These are phyloP conservation scores for Ceyx erithaca DNA, from an alignment of 2,797 vertebrate species.

Conservation along the genomic window DNA sequence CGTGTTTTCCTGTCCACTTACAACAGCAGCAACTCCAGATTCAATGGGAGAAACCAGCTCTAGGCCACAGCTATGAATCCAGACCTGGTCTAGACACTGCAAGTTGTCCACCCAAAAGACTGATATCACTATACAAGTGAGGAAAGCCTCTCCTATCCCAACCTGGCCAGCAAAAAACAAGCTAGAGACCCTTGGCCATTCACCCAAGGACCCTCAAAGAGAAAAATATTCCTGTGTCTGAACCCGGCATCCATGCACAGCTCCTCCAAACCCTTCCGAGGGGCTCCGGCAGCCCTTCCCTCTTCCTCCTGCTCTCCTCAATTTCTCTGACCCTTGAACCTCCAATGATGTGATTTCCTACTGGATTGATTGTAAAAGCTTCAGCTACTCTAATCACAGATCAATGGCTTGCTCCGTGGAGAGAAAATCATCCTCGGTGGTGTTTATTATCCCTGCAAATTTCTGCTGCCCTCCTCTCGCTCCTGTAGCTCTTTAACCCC, in stretches of 20 bases:
- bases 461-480: fast-evolving
- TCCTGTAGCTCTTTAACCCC: slow-evolving; percentile 1
- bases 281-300: neutral
- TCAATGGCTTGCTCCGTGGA: neutral
- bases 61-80: neutral
- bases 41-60: neutral
- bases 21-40: neutral
- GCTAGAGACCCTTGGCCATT: neutral
- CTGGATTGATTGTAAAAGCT: slow-evolving; percentile 63
- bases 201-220: neutral
- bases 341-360: slow-evolving; percentile 23
- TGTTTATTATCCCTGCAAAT: neutral
- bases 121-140: neutral
- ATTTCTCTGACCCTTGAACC: slow-evolving; percentile 10
- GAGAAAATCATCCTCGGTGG: neutral
- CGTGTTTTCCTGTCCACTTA: neutral
- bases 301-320: fast-evolving
- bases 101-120: neutral
- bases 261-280: neutral
- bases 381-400: slow-evolving; percentile 61
- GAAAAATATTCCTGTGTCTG: neutral
- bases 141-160: neutral
- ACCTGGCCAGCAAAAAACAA: neutral
- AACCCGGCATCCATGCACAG: fast-evolving
- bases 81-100: neutral